Evolutionary conservation across 2,888 invertebrate species (phyloP), one percentile per base, ranked within the genome.

Genomic region (Caenorhabditis sinica): DNA sequence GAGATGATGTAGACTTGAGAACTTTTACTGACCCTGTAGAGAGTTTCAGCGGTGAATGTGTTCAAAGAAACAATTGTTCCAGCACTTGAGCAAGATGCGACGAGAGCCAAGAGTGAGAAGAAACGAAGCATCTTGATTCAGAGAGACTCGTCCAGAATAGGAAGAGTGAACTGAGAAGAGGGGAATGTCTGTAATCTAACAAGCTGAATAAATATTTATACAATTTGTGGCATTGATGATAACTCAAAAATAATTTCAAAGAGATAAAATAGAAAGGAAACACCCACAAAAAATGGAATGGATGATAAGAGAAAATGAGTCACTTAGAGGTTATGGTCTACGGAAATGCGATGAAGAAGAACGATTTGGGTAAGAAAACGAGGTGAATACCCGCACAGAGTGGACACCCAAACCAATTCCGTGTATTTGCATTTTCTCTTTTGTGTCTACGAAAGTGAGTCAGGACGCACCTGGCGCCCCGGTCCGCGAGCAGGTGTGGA

Each of bases 391-490:
- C 30, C 58, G n/a, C 61, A 60, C 69, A 71, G 79, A 65, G 36
- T 72, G 79, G 79, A 56, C 79, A 72, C 79, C 49, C 56, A 8
- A 56, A 15, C 25, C 56, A 11, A 56, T 15, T 20, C 20, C 71
- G 63, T 72, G 71, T 79, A 71, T 79, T 79, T 79, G 79, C 79
- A 71, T 79, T 79, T 79, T 79, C 72, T 79, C 79, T 79, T 79
- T 79, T 79, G 79, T 79, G 77, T 69, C 51, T 45, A 56, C 71
- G 65, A 65, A 65, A 79, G 79, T 79, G 79, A 79, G 69, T 79
- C 79, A 79, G 79, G 79, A 63, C 79, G 79, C 79, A 79, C 79
- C 79, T 79, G 79, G 79, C 79, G 79, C 79, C 76, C 56, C 65
- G 79, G 71, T 79, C 63, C 72, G 79, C 40, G 69, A 69, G 79